Percentiles rank a stretch among this genome's conserved stretches.
Evolutionary conservation across 1,140 invertebrate genomes (phyloP).

Genomic region (Achroia grisella): DNA sequence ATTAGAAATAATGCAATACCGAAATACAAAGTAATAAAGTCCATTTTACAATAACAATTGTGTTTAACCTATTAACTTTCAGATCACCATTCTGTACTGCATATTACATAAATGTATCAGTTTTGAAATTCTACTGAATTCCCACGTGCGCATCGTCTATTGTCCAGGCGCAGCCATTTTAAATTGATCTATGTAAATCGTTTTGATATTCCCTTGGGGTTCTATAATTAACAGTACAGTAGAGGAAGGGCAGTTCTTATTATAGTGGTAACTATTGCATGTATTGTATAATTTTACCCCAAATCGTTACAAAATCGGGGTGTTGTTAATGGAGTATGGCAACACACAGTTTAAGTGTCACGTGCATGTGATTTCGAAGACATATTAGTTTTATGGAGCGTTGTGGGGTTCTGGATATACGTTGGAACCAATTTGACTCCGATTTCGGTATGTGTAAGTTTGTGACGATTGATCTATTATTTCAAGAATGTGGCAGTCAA

Average conservation of each 20-base stretch:
- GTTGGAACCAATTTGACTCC: too few species aligned
- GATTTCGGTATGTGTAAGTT: too few species aligned
- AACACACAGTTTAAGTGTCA: conserved; percentile 25
- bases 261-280: conserved; percentile 10
- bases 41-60: neutral
- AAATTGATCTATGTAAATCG: conserved; percentile 7
- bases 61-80: too few species aligned
- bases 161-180: conserved; percentile 16
- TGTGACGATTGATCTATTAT: too few species aligned
- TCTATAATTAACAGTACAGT: neutral
- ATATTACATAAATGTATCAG: conserved; percentile 12
- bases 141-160: conserved; percentile 22
- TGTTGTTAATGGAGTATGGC: conserved; percentile 28
- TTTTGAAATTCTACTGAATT: conserved; percentile 12
- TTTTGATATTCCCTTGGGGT: neutral
- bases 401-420: conserved; percentile 2
- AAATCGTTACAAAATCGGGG: conserved; percentile 23
- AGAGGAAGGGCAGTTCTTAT: conserved; percentile 9
- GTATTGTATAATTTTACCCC: conserved; percentile 38
- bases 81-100: conserved; percentile 1
- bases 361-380: conserved; percentile 31
- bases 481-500: too few species aligned
- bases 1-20: too few species aligned
- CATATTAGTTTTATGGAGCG: conserved; percentile 14
- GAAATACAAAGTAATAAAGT: too few species aligned